These are phyloP conservation scores for Dichetophora obliterata DNA, from an alignment of 2,888 invertebrate species.

Conservation along the genomic window DNA sequence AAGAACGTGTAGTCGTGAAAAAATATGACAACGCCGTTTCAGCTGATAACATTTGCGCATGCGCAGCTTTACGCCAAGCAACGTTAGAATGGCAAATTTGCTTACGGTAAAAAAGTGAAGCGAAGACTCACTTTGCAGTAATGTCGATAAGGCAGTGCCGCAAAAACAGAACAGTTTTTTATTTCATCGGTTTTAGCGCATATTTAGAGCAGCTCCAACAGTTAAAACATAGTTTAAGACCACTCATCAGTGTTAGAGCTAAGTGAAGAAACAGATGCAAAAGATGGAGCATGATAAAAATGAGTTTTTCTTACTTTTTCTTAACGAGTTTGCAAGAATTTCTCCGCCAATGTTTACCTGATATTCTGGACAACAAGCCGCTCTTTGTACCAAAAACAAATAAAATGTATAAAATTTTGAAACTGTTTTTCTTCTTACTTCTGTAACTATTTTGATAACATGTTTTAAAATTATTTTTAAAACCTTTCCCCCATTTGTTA, in stretches of 20 bases:
- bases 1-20: neutral
- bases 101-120: constrained; percentile 32
- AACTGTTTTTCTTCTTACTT: neutral
- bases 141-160: constrained; percentile 19
- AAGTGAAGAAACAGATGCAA: neutral
- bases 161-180: neutral
- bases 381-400: neutral
- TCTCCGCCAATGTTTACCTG: constrained; percentile 23
- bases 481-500: neutral
- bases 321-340: constrained; percentile 17
- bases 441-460: neutral
- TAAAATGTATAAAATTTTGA: neutral
- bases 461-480: neutral
- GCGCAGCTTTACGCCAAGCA: neutral
- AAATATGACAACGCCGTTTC: constrained; percentile 11
- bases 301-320: neutral
- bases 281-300: neutral
- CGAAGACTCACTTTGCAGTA: neutral
- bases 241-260: neutral
- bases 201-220: constrained; percentile 10
- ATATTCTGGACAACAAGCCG: neutral
- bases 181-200: neutral
- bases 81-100: neutral
- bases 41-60: neutral
- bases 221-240: neutral